Evolutionary conservation across 1,140 invertebrate genomes (phyloP).

Genomic region (Aphaenogaster rudis): DNA sequence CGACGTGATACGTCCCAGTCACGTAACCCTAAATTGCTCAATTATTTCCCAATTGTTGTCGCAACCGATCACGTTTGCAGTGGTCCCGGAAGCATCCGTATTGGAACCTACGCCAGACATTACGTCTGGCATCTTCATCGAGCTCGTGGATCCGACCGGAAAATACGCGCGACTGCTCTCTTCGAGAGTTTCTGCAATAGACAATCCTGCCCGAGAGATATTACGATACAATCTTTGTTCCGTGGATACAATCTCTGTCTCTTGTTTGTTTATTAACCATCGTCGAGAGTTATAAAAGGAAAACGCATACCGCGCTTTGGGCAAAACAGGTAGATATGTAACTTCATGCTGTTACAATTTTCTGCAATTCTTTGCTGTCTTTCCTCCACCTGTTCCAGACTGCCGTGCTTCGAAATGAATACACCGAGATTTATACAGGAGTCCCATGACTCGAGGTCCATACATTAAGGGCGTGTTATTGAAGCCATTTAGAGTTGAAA

Average conservation of each 20-base stretch:
- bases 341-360: background rate
- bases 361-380: background rate
- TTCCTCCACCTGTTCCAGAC: background rate
- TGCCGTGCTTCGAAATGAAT: background rate
- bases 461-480: too few relatives aligned
- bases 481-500: too few relatives aligned
- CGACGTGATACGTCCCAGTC: conserved; percentile 66
- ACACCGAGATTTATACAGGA: background rate
- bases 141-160: conserved; percentile 26
- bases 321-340: background rate
- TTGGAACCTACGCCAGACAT: conserved; percentile 20
- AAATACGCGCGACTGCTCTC: conserved; percentile 38
- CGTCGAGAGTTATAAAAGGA: background rate
- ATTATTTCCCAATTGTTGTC: conserved; percentile 70
- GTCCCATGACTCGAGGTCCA: too few relatives aligned
- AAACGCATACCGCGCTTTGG: too few relatives aligned
- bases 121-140: conserved; percentile 16
- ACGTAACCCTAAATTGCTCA: conserved; percentile 75
- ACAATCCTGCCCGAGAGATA: conserved; percentile 16
- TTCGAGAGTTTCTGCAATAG: conserved; percentile 10
- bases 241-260: background rate
- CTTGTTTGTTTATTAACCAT: background rate
- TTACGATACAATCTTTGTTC: background rate
- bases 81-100: conserved; percentile 22
- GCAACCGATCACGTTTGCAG: conserved; percentile 48